Evolutionary conservation across 2,888 invertebrate genomes (phyloP), one percentile per base, ranked within the genome.

Genomic region (Acrobeloides nanus): DNA sequence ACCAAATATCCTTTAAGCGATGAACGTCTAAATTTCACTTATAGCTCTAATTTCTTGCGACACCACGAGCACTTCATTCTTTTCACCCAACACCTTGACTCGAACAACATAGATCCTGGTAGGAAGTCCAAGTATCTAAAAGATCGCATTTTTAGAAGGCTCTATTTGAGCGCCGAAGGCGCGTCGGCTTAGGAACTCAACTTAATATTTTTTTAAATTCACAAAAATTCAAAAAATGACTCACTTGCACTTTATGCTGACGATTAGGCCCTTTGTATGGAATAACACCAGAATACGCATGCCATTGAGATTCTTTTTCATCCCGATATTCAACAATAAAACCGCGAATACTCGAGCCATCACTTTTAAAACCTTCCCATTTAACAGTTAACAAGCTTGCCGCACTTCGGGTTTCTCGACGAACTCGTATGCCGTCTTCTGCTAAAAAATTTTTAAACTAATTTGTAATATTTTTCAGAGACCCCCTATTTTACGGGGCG

Each of bases 301-400:
- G 60, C 73, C 73, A 73, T 38, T 62, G 57, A 31, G 56, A 50
- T 39, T 68, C 68, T 35, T 59, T 57, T 46, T 72, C 71, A 37
- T 66, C 61, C 21, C 73, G 62, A 48, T 68, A 73, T 48, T 73
- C 73, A 8, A 72, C 72, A n/a, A 69, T 58, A 54, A 72, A 72
- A 35, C 72, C 73, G 46, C 64, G 64, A 48, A 72, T 66, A 46
- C 62, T 58, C n/a, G 62, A 62, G 47, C 69, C 68, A 38, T 65
- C 64, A 38, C 68, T 61, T 53, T 73, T 72, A 33, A 74, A 72
- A 27, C 73, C 73, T 57, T 73, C 73, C 73, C 73, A 73, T 62
- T 73, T 72, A 27, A 73, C 73, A 5, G 73, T 73, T 34, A 73
- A 51, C 35, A 73, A 59, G 40, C 62, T 63, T 51, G 68, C 71